phyloP scores from a whole-genome alignment of 53 echinoderm and acorn worm genomes.

The Luidia sarsii region DNA sequence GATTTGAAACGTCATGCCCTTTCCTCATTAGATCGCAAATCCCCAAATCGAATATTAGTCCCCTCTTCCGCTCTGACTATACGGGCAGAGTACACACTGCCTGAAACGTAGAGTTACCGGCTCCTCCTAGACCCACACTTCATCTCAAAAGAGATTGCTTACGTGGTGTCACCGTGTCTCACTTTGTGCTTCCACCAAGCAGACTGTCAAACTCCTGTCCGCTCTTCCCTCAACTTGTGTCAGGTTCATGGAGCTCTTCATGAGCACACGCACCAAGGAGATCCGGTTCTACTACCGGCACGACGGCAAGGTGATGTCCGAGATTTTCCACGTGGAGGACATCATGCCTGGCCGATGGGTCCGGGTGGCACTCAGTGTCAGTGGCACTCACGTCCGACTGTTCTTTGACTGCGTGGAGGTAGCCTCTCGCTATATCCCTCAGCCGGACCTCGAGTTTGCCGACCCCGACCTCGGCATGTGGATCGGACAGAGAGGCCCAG shows the following conservation, averaged over 20 bases:
- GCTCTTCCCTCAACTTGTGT: background rate
- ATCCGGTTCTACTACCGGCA: slow-evolving; percentile 89
- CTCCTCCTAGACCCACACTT: too few species aligned
- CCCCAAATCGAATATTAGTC: too few species aligned
- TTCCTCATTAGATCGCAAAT: too few species aligned
- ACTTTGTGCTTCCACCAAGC: too few species aligned
- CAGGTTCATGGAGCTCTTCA: slow-evolving; percentile 90
- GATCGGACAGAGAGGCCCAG: slow-evolving; percentile 85
- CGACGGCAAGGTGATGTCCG: slow-evolving; percentile 63
- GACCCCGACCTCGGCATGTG: slow-evolving; percentile 66
- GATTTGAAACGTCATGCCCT: too few species aligned
- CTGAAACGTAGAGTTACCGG: too few species aligned
- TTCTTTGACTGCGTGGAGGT: slow-evolving; percentile 79
- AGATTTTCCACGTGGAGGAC: slow-evolving; percentile 44
- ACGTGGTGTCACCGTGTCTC: too few species aligned
- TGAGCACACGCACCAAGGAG: slow-evolving; percentile 78
- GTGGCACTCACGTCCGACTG: slow-evolving; percentile 83
- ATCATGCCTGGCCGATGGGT: slow-evolving; percentile 71
- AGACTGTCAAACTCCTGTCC: too few species aligned
- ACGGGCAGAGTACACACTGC: too few species aligned
- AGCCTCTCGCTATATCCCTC: slow-evolving; percentile 65
- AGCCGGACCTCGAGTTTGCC: slow-evolving; percentile 77
- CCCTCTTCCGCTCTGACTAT: too few species aligned
- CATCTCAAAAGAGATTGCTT: too few species aligned
- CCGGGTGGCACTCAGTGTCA: slow-evolving; percentile 80